A percentile compares a stretch with the other conserved stretches of the same genome.
phyloP scores from a whole-genome alignment of 2,113 vertebrate species.

The Hippopotamus amphibius region DNA sequence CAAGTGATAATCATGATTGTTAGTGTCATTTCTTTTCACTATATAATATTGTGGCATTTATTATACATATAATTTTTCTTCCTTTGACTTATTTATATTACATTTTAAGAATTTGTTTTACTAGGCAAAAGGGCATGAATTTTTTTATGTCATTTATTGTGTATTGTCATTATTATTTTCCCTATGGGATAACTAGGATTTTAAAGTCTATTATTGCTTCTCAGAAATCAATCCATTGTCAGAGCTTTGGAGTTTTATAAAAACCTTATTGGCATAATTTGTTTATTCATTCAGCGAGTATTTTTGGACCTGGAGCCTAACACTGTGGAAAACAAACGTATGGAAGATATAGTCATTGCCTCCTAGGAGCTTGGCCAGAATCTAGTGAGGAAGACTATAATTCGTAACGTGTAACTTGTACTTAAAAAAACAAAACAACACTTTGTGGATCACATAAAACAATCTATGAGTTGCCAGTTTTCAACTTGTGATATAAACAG shows the following conservation, averaged over 20 bases:
- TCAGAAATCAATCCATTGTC: background rate
- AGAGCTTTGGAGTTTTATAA: constrained; percentile 10
- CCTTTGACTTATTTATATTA: background rate
- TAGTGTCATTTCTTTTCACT: constrained; percentile 28
- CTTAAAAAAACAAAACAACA: background rate
- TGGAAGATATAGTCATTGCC: background rate
- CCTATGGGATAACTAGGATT: background rate
- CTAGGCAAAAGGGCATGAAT: background rate
- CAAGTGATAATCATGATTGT: constrained; percentile 4
- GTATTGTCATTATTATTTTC: constrained; percentile 33
- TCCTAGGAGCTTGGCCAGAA: background rate
- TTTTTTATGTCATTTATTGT: background rate
- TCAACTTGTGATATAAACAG: constrained; percentile 13
- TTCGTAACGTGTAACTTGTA: background rate
- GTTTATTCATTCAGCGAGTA: constrained; percentile 34
- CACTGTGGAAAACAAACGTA: constrained; percentile 3
- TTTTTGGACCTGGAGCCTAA: constrained; percentile 29
- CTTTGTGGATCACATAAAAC: background rate
- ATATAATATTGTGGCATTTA: background rate
- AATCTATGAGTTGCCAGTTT: constrained; percentile 26
- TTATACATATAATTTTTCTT: constrained; percentile 17
- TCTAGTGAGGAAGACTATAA: constrained; percentile 13
- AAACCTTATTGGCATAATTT: constrained; percentile 32
- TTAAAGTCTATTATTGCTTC: constrained; percentile 21
- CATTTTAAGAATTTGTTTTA: constrained; percentile 37